These are phyloP conservation scores for Dendrocincla tyrannina DNA, from an alignment of 2,797 vertebrate species.

Conservation along the genomic window DNA sequence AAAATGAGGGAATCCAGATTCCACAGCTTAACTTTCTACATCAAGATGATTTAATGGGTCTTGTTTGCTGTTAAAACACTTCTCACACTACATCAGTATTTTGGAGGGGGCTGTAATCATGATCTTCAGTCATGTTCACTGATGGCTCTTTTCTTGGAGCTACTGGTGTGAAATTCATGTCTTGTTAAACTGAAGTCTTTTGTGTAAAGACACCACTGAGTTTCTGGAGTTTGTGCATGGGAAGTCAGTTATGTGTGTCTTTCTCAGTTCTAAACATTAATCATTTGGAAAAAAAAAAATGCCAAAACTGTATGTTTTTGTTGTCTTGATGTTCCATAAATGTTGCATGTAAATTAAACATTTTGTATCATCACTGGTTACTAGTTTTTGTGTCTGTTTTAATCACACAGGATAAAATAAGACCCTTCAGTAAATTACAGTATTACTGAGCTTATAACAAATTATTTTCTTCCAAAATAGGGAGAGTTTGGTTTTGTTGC, in stretches of 20 bases:
- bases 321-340: conserved; percentile 66
- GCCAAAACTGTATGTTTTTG: conserved; percentile 60
- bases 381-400: conserved; percentile 16
- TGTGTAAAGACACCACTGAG: conserved; percentile 7
- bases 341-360: conserved; percentile 80
- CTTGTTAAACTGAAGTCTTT: conserved; percentile 50
- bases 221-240: conserved; percentile 67
- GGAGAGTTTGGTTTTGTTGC: not conserved
- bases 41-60: conserved; percentile 12
- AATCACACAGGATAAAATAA: not conserved
- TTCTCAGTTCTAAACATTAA: conserved; percentile 55
- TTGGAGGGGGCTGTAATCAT: conserved; percentile 15
- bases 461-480: not conserved
- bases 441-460: not conserved
- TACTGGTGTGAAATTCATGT: conserved; percentile 41
- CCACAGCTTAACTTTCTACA: not conserved
- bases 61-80: conserved; percentile 41
- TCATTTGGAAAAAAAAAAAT: not conserved
- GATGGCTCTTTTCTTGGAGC: conserved; percentile 68
- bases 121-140: conserved; percentile 40
- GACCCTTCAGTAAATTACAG: not conserved
- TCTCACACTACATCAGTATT: not conserved
- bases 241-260: conserved; percentile 25
- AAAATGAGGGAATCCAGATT: conserved; percentile 4
- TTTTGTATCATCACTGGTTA: conserved; percentile 68